phyloP scores from a whole-genome alignment of 2,113 vertebrate species.

The Recurvirostra avosetta region DNA sequence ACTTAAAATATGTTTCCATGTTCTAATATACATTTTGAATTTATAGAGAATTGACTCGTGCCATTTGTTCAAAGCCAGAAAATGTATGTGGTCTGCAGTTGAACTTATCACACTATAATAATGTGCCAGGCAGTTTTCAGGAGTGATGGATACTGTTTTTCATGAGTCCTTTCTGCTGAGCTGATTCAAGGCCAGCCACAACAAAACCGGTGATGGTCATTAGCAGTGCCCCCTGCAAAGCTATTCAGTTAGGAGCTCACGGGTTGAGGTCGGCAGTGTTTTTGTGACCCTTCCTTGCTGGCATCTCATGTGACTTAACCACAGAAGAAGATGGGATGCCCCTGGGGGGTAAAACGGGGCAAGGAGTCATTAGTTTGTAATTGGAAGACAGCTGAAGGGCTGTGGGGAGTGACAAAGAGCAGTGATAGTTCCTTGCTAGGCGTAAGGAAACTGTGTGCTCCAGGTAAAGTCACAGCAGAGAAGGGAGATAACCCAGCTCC shows the following conservation, averaged over 20 bases:
- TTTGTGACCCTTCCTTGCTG: not conserved
- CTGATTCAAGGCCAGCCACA: conserved; percentile 25
- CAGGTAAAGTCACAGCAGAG: not conserved
- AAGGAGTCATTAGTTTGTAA: not conserved
- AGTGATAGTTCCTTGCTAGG: not conserved
- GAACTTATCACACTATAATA: conserved; percentile 66
- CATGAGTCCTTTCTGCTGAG: conserved; percentile 31
- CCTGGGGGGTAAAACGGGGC: not conserved
- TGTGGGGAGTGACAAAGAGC: not conserved
- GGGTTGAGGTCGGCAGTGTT: not conserved
- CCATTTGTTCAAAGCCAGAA: conserved; percentile 69
- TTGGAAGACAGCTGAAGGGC: not conserved
- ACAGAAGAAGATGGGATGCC: not conserved
- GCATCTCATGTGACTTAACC: not conserved
- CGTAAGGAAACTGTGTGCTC: fast-evolving
- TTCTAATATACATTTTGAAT: conserved; percentile 72
- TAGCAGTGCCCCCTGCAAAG: not conserved
- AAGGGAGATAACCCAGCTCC: not conserved
- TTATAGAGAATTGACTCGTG: conserved; percentile 67
- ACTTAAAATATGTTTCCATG: conserved; percentile 68
- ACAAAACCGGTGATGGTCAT: not conserved
- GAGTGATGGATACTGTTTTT: conserved; percentile 63
- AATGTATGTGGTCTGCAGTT: conserved; percentile 59
- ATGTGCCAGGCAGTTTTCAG: conserved; percentile 66
- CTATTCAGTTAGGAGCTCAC: not conserved